Evolutionary conservation across 1,140 invertebrate genomes (phyloP).

Genomic region (Papilio helenus): DNA sequence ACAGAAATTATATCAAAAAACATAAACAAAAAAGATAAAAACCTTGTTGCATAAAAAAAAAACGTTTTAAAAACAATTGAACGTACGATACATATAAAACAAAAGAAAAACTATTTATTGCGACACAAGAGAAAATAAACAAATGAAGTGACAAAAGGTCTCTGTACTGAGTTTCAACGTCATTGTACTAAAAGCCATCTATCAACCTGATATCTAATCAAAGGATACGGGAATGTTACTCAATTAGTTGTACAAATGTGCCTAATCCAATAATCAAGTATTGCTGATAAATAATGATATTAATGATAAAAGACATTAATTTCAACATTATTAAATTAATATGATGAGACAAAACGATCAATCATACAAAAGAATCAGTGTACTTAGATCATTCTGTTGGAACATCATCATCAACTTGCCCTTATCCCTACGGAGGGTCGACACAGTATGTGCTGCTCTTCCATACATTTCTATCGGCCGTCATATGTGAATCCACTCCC

Average conservation of each 20-base stretch:
- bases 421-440: too few species aligned
- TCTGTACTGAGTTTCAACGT: background rate
- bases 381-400: background rate
- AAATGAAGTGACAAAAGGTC: background rate
- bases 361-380: background rate
- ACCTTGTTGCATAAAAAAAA: too few species aligned
- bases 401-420: too few species aligned
- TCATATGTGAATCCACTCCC: too few species aligned
- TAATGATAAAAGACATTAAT: background rate
- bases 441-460: too few species aligned
- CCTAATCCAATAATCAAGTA: constrained; percentile 11
- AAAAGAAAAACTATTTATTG: too few species aligned
- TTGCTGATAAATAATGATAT: background rate
- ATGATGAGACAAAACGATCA: background rate
- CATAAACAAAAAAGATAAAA: too few species aligned
- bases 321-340: background rate
- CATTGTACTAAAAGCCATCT: background rate
- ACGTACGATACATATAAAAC: too few species aligned
- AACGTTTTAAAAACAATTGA: too few species aligned
- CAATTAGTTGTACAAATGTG: constrained; percentile 11
- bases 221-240: background rate
- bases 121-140: background rate
- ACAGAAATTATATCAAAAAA: too few species aligned
- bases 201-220: constrained; percentile 7
- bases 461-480: too few species aligned